Evolutionary conservation across 1,140 invertebrate genomes (phyloP).

Genomic region (Samia ricini): DNA sequence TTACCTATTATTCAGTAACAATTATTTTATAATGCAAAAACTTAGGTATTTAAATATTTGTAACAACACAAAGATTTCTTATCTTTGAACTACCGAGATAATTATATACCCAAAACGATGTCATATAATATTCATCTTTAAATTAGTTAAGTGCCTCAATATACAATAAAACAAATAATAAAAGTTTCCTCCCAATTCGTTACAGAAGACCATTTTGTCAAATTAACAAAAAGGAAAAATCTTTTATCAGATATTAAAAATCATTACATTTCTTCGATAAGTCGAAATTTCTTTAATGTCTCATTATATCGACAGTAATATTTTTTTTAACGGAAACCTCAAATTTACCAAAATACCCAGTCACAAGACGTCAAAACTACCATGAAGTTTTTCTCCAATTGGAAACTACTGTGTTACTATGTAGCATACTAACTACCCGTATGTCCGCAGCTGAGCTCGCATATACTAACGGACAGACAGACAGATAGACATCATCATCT

Average conservation of each 20-base stretch:
- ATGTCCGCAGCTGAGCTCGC: too few relatives aligned
- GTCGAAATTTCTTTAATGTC: not conserved
- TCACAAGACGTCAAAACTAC: too few relatives aligned
- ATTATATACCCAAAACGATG: not conserved
- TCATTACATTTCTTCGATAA: not conserved
- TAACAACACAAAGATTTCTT: too few relatives aligned
- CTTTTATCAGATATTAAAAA: conserved; percentile 3
- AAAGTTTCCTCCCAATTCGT: not conserved
- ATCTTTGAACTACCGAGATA: too few relatives aligned
- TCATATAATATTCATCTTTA: not conserved
- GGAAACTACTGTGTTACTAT: too few relatives aligned
- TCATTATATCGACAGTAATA: not conserved
- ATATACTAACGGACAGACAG: too few relatives aligned
- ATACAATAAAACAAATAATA: not conserved
- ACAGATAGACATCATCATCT: too few relatives aligned
- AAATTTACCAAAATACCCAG: too few relatives aligned
- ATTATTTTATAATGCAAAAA: not conserved
- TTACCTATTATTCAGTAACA: too few relatives aligned
- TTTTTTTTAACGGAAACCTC: too few relatives aligned
- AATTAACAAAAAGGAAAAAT: conserved; percentile 8
- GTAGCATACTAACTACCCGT: too few relatives aligned
- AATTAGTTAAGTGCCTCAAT: not conserved
- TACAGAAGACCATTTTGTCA: conserved; percentile 6
- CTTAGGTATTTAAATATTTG: not conserved
- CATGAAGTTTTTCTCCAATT: too few relatives aligned